Evolutionary conservation across 2,888 invertebrate species (phyloP), one percentile per base, ranked within the genome.

Genomic region (Allophyes oxyacanthae): DNA sequence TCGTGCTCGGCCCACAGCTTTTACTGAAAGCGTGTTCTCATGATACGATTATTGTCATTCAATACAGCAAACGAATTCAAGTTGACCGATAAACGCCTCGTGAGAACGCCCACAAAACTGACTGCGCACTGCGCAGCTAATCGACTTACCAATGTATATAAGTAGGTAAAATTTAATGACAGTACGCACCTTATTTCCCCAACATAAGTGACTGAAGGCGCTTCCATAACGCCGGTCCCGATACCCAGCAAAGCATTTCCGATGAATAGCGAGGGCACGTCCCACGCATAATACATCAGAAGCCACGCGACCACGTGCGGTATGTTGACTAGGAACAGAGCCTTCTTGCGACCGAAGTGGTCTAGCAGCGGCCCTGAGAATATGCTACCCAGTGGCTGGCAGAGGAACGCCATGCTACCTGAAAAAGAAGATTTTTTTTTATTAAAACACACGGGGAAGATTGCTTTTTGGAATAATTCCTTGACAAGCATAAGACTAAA

Each of bases 181-280:
- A 1, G 8, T 28, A 44, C 62, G 75, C 69, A 94, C 94, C 94
- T 92, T 33, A 95, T 89, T 89, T 95, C 95, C 1, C 95, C 95
- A n/a, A 95, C 91, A 60, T 95, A 95, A 0, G 95, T 95, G n/a
- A 95, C 85, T 0, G 95, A 94, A 0, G 95, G 95, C 0, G 95
- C 95, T 73, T 95, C 95, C 95, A 95, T 95, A 11, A 95, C 89
- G 0, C 95, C 95, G 2, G 95, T 94, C 0, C 95, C 95, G 4
- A 95, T 87, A 0, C 95, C 95, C 52, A 95, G 83, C 14, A 95
- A 72, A 0, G 94, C 92, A 37, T 94, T 94, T 0, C 90, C 95
- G 0, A 93, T 79, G 79, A 94, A 95, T 50, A 95, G 76, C 0
- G 89, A 86, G 0, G 92, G 87, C 0, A 94, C 88, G 26, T 94